Evolutionary conservation across 2,797 vertebrate genomes (phyloP).

Genomic region (Prunella strophiata): DNA sequence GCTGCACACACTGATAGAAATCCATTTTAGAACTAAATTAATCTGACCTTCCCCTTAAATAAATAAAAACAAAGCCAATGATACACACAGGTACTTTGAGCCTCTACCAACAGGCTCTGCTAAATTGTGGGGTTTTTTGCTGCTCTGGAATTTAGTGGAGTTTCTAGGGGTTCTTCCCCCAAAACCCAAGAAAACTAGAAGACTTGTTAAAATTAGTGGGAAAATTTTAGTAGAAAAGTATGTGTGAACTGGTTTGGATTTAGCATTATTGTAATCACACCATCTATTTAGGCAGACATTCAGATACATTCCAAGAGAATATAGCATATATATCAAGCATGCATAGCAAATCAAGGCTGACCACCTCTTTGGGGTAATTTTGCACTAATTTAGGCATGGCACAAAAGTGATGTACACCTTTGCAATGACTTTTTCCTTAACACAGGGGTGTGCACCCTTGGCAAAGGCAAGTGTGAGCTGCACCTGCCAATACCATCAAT

Average conservation of each 20-base stretch:
- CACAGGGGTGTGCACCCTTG: accelerated
- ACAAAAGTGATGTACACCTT: background rate
- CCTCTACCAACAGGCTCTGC: background rate
- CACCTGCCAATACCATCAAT: too few species aligned
- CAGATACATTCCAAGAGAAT: background rate
- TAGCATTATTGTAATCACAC: background rate
- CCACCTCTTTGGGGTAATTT: background rate
- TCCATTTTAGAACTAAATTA: background rate
- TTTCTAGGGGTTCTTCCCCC: background rate
- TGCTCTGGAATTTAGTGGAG: background rate
- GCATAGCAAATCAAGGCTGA: background rate
- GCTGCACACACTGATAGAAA: background rate
- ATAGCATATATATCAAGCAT: background rate
- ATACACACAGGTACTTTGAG: background rate
- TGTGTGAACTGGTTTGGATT: background rate
- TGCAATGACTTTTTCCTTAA: background rate
- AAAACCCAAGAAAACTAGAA: background rate
- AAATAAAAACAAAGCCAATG: background rate
- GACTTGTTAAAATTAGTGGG: background rate
- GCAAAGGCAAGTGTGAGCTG: background rate
- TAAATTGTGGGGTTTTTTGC: background rate
- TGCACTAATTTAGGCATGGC: background rate
- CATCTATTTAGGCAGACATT: background rate
- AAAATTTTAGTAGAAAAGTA: background rate
- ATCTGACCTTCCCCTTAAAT: background rate